A percentile compares a stretch with the other conserved stretches of the same genome.
Conservation (phyloP, 2,113 vertebrate genomes). For the Asarcornis scutulata region DNA sequence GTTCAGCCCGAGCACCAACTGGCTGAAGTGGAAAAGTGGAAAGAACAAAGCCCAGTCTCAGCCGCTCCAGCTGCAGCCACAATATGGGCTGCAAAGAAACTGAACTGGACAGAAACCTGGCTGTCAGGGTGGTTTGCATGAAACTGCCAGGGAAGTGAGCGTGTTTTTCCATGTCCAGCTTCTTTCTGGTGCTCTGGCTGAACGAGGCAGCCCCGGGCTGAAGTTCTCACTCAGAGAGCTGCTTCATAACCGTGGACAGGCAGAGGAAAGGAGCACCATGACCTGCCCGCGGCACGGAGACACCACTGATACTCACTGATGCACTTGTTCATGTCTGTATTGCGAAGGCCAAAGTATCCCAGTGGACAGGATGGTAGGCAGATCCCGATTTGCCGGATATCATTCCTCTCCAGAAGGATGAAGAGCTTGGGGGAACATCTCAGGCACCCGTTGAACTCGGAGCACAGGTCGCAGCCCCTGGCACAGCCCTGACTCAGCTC, state of each 20-base stretch:
- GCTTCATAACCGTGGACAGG: neutral
- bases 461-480: slow-evolving; percentile 95
- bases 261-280: neutral
- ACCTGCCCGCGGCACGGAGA: neutral
- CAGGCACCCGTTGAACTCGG: slow-evolving; percentile 96
- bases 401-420: slow-evolving; percentile 95
- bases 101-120: neutral
- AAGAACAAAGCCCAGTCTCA: neutral
- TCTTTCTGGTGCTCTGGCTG: neutral
- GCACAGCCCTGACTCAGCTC: slow-evolving; percentile 91
- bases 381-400: slow-evolving; percentile 94
- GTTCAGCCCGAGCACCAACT: neutral
- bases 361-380: slow-evolving; percentile 93
- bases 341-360: slow-evolving; percentile 95
- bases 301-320: slow-evolving; percentile 85
- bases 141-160: neutral
- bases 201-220: neutral
- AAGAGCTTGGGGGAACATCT: slow-evolving; percentile 96
- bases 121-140: neutral
- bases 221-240: neutral
- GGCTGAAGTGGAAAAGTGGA: neutral
- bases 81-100: neutral
- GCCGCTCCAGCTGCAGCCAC: neutral
- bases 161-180: neutral
- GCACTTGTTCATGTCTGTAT: slow-evolving; percentile 97